Evolutionary conservation across 2,113 vertebrate species (phyloP).

Genomic region (Nothocercus julius): DNA sequence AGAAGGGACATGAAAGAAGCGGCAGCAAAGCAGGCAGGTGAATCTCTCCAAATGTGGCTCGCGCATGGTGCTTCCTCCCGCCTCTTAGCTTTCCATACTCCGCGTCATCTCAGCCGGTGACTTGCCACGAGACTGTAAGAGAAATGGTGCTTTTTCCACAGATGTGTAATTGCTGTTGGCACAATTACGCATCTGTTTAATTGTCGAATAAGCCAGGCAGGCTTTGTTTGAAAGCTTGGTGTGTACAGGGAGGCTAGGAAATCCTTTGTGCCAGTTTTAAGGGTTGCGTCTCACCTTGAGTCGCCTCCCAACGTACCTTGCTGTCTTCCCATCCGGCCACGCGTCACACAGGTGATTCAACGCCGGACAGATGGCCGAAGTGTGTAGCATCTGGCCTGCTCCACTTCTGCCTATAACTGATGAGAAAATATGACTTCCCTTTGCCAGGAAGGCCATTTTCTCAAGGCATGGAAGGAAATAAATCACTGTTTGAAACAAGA

Average conservation of each 20-base stretch:
- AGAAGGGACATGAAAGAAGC: background rate
- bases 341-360: constrained; percentile 9
- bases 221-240: background rate
- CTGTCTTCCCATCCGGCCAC: background rate
- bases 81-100: background rate
- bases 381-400: constrained; percentile 32
- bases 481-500: background rate
- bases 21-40: background rate
- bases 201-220: background rate
- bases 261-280: constrained; percentile 3
- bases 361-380: constrained; percentile 17
- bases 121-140: background rate
- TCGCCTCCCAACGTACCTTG: background rate
- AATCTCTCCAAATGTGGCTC: background rate
- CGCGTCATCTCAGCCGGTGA: background rate
- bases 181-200: background rate
- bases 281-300: constrained; percentile 20
- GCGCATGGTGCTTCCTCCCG: background rate
- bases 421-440: constrained; percentile 29
- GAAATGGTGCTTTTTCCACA: background rate
- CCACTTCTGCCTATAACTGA: background rate
- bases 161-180: background rate
- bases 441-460: constrained; percentile 23
- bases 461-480: background rate
- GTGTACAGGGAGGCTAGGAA: background rate